Conservation (phyloP, 2,888 invertebrate genomes). For the Zhuqinia jingwanae region DNA sequence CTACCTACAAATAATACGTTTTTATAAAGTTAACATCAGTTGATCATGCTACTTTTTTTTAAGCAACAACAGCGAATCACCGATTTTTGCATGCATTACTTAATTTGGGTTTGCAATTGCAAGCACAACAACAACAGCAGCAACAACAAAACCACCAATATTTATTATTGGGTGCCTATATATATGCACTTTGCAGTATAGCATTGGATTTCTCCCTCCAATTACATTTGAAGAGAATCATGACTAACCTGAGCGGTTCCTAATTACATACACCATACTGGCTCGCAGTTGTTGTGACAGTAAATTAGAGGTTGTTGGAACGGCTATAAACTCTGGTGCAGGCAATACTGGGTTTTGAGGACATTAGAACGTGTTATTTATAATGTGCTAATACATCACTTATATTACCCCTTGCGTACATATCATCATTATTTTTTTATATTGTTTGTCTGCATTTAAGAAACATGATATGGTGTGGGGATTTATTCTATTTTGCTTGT, state of each 20-base stretch:
- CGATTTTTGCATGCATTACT: conserved; percentile 50
- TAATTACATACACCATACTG: conserved; percentile 37
- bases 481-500: background rate
- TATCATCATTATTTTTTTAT: background rate
- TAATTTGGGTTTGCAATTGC: conserved; percentile 39
- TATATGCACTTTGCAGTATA: background rate
- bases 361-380: conserved; percentile 39
- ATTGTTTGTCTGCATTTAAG: too few relatives aligned
- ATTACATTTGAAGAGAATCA: conserved; percentile 23
- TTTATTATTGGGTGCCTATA: too few relatives aligned
- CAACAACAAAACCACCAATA: background rate
- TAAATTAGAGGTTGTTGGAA: conserved; percentile 56
- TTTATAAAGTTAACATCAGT: too few relatives aligned
- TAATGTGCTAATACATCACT: background rate
- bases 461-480: too few relatives aligned
- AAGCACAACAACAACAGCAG: background rate
- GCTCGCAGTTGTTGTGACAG: conserved; percentile 54
- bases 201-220: background rate
- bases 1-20: too few relatives aligned
- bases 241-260: conserved; percentile 43
- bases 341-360: conserved; percentile 61
- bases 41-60: conserved; percentile 7
- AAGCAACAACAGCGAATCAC: conserved; percentile 5
- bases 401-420: background rate
- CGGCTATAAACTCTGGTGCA: background rate